phyloP scores from a whole-genome alignment of 2,888 invertebrate genomes.

The Scaptomyza reducta region DNA sequence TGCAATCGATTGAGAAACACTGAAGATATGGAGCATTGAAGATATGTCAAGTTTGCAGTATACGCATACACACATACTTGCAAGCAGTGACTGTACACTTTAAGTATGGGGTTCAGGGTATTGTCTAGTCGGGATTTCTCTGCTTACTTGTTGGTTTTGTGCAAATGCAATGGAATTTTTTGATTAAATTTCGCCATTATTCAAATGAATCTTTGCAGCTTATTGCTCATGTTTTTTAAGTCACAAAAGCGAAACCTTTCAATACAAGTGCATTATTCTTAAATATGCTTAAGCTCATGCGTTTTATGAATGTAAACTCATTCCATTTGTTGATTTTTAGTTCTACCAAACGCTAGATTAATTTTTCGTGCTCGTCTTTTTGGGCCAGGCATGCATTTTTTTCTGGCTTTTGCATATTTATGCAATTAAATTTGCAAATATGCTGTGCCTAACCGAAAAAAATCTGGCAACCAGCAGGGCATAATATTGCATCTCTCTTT shows the following conservation, averaged over 20 bases:
- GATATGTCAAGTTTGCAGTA: too few relatives aligned
- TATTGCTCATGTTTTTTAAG: not conserved
- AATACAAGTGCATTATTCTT: conserved; percentile 8
- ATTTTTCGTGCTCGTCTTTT: conserved; percentile 26
- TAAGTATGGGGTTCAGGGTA: too few relatives aligned
- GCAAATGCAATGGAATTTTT: not conserved
- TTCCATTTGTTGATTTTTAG: conserved; percentile 19
- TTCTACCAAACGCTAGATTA: conserved; percentile 29
- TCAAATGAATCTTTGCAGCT: not conserved
- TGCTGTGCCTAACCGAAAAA: conserved; percentile 47
- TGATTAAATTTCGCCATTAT: conserved; percentile 10
- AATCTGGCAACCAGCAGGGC: conserved; percentile 43
- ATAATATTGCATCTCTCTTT: conserved; percentile 32
- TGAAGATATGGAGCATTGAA: too few relatives aligned
- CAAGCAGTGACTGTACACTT: too few relatives aligned
- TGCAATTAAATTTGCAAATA: conserved; percentile 83
- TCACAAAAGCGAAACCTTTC: not conserved
- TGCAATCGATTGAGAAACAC: too few relatives aligned
- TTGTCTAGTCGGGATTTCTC: too few relatives aligned
- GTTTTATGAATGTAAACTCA: not conserved
- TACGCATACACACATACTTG: too few relatives aligned
- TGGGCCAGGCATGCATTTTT: conserved; percentile 29
- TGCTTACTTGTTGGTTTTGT: too few relatives aligned
- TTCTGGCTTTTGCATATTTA: conserved; percentile 72
- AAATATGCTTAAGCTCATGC: conserved; percentile 17